phyloP scores from a whole-genome alignment of 2,113 vertebrate species.

The Bubo blakistoni region DNA sequence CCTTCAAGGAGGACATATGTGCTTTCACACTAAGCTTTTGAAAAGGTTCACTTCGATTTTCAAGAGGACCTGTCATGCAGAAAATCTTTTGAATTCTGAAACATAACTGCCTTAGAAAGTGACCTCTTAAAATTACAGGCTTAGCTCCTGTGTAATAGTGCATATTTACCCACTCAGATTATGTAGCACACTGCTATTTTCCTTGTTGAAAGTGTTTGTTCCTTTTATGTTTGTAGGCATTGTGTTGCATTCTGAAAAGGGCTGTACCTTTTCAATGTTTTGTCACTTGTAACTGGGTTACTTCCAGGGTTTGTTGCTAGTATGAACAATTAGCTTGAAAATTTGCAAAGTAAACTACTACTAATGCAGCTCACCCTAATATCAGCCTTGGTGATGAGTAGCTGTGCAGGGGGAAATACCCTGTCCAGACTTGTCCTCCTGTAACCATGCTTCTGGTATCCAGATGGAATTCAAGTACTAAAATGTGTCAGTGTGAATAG shows the following conservation, averaged over 20 bases:
- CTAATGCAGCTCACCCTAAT: neutral
- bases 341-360: neutral
- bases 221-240: neutral
- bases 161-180: neutral
- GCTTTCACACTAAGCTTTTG: neutral
- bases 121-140: neutral
- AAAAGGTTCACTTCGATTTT: neutral
- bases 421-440: neutral
- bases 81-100: neutral
- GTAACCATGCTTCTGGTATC: neutral
- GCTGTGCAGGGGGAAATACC: neutral
- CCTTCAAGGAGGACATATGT: neutral
- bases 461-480: neutral
- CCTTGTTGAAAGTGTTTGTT: neutral
- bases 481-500: neutral
- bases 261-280: neutral
- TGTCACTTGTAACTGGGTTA: neutral
- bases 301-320: neutral
- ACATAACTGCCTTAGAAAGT: neutral
- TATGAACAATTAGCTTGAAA: neutral
- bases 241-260: neutral
- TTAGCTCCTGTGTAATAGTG: neutral
- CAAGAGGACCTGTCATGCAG: neutral
- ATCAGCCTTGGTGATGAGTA: neutral
- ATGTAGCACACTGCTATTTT: neutral